Conservation (phyloP, 2,797 vertebrate genomes). For the Manis crassicaudata region DNA sequence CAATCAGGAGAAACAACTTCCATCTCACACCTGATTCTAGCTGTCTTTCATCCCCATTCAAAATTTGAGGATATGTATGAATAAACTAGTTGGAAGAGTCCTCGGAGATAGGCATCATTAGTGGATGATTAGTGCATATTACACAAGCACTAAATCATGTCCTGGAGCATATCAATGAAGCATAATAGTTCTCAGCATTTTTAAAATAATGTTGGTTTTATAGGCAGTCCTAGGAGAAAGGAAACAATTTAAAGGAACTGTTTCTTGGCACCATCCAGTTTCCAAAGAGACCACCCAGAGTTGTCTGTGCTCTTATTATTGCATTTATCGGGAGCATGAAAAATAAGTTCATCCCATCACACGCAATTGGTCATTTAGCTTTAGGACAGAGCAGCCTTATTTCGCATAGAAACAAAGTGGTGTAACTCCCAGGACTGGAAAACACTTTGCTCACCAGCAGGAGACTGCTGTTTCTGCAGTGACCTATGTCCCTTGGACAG, state of each 20-base stretch:
- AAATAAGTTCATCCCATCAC: not conserved
- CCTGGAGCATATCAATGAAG: not conserved
- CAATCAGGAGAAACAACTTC: not conserved
- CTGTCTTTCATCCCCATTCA: not conserved
- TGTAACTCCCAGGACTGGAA: not conserved
- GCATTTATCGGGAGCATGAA: not conserved
- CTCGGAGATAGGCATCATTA: not conserved
- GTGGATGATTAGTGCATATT: not conserved
- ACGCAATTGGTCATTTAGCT: not conserved
- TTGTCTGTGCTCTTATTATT: not conserved
- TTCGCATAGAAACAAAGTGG: conserved; percentile 7
- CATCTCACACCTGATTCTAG: not conserved
- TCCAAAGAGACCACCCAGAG: not conserved
- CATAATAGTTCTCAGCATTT: conserved; percentile 23
- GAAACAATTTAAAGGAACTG: conserved; percentile 9
- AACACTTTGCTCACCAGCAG: conserved; percentile 1
- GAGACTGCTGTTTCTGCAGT: not conserved
- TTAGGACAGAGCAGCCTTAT: not conserved
- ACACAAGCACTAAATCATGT: not conserved
- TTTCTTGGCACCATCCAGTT: conserved; percentile 33
- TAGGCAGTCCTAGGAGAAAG: not conserved
- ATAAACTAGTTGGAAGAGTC: not conserved
- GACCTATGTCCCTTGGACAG: conserved; percentile 7
- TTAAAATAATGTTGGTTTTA: conserved; percentile 43
- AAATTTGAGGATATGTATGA: not conserved